Evolutionary conservation across 2,113 vertebrate genomes (phyloP), one percentile per base, ranked within the genome.

Genomic region (Anhinga rufa): DNA sequence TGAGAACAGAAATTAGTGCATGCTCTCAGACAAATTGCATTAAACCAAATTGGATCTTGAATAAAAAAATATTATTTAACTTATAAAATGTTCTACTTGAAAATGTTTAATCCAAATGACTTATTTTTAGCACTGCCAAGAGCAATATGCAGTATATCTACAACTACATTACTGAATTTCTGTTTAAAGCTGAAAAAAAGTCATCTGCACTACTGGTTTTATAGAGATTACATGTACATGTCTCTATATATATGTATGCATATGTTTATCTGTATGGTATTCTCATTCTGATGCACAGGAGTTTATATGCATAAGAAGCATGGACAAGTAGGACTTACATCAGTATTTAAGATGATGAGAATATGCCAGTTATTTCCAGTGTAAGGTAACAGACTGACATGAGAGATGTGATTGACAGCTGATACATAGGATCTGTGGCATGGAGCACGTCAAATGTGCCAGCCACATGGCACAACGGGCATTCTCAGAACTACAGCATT

Each of bases 21-120:
- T 58, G 48, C 52, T 92, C 51, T 96, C 89, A 87, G 76, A 93
- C 13, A 95, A 97, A 92, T 72, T 97, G 20, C 51, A 93, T 93
- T 96, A 92, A 94, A 92, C 36, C 46, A 94, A 97, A 95, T 57
- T 75, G 58, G 64, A 77, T 72, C 25, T 87, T 79, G 38, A 89
- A 88, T 95, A 91, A 96, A 87, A 97, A 96, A 97, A 86, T 95
- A 96, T 87, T 91, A 92, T 78, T 96, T 88, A 88, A 95, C 36
- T 92, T 95, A 95, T 86, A 97, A 96, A 93, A 58, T 54, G 15
- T 93, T 86, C 61, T 90, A 24, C 70, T 94, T 95, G n/a, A 80
- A 89, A 96, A 94, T 89, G 42, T 81, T 94, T 92, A 93, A 97
- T 92, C 66, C 90, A 92, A 95, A 88, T 90, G 61, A 94, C 69